Conservation (phyloP, 2,888 invertebrate genomes). For the Tortricodes alternella region DNA sequence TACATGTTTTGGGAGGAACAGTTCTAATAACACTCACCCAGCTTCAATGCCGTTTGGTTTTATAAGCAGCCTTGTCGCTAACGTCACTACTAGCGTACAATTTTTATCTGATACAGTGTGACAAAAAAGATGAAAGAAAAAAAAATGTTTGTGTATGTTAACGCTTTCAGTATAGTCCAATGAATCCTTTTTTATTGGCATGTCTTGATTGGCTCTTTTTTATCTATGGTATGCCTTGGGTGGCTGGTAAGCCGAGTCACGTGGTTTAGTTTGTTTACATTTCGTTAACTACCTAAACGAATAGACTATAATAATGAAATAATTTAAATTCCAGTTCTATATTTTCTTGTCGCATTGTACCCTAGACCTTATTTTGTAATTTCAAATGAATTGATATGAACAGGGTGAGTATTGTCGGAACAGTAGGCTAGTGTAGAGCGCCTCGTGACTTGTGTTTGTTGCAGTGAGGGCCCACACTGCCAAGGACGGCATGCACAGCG, state of each 20-base stretch:
- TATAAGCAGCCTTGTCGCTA: neutral
- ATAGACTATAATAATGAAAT: no score
- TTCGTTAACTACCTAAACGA: no score
- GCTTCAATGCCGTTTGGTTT: neutral
- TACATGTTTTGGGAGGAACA: slow-evolving; percentile 59
- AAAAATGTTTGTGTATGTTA: no score
- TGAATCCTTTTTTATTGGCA: no score
- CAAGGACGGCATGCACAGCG: slow-evolving; percentile 97
- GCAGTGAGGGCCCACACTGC: slow-evolving; percentile 86
- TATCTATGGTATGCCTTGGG: no score
- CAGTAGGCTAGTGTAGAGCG: slow-evolving; percentile 68
- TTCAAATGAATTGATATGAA: neutral
- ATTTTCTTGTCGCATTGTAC: neutral
- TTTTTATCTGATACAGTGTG: no score
- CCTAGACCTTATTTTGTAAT: neutral
- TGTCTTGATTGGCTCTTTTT: no score
- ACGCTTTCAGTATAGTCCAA: no score
- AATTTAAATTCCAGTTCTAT: no score
- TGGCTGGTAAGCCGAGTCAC: no score
- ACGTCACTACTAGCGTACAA: neutral
- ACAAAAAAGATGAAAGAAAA: neutral
- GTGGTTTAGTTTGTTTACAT: no score
- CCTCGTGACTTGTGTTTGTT: slow-evolving; percentile 81
- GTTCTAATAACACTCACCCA: slow-evolving; percentile 53
- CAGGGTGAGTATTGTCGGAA: slow-evolving; percentile 52